These are phyloP conservation scores for Nomada ruficornis DNA, from an alignment of 2,888 invertebrate species.

Conservation along the genomic window DNA sequence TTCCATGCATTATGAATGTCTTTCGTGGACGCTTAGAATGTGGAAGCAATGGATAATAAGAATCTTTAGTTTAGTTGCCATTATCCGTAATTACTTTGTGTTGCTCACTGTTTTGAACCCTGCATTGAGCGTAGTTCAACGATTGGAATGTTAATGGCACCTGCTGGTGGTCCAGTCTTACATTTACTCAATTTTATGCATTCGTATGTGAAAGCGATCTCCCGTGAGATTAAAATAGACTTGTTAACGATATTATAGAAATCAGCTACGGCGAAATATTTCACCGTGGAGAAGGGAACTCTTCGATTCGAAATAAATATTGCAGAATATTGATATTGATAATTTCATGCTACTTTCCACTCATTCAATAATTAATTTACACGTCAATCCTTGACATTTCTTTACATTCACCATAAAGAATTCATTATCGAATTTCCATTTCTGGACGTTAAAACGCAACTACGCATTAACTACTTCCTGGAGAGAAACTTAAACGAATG, in stretches of 20 bases:
- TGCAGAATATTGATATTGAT: too few species aligned
- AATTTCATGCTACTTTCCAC: too few species aligned
- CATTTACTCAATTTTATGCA: background rate
- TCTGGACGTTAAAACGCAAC: too few species aligned
- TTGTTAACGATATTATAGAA: background rate
- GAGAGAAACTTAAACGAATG: too few species aligned
- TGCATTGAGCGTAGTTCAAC: conserved; percentile 18
- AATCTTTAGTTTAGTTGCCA: background rate
- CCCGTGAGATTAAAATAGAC: background rate
- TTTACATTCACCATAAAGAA: too few species aligned
- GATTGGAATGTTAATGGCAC: conserved; percentile 54
- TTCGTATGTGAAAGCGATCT: background rate
- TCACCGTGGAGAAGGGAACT: too few species aligned
- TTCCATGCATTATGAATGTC: background rate
- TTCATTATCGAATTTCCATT: too few species aligned
- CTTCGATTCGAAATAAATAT: too few species aligned
- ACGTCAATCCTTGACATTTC: too few species aligned
- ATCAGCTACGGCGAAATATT: too few species aligned
- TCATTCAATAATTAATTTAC: too few species aligned
- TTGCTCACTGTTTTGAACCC: background rate
- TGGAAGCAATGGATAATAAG: conserved; percentile 5
- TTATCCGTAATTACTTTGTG: conserved; percentile 55
- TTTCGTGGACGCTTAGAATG: background rate
- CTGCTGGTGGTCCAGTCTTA: conserved; percentile 44
- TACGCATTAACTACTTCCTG: too few species aligned